A percentile compares a stretch with the other conserved stretches of the same genome.
These are phyloP conservation scores for Sturnus vulgaris DNA, from an alignment of 2,113 vertebrate species.

Conservation along the genomic window DNA sequence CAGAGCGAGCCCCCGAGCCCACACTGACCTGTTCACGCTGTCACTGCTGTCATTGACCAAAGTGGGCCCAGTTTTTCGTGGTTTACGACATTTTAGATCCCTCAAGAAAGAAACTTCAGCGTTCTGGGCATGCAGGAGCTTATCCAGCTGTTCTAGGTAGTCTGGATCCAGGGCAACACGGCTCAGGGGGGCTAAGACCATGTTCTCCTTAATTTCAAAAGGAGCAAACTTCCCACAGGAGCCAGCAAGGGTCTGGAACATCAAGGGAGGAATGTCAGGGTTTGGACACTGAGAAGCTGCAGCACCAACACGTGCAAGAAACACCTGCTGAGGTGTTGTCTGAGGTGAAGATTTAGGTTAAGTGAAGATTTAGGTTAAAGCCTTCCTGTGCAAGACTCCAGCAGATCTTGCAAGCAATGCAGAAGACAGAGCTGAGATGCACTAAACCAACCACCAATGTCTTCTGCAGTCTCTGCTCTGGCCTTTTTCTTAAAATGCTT, in stretches of 20 bases:
- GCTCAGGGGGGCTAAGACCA: slow-evolving; percentile 86
- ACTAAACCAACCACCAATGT: not conserved
- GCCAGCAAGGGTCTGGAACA: slow-evolving; percentile 85
- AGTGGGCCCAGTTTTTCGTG: slow-evolving; percentile 79
- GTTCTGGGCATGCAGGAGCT: slow-evolving; percentile 72
- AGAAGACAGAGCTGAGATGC: not conserved
- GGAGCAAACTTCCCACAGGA: slow-evolving; percentile 97
- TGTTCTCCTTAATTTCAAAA: slow-evolving; percentile 96
- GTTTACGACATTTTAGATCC: slow-evolving; percentile 79
- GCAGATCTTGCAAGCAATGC: not conserved
- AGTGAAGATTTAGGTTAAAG: not conserved
- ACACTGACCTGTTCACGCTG: slow-evolving; percentile 63
- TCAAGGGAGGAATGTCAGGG: not conserved
- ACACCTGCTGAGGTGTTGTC: not conserved
- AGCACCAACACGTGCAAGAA: not conserved
- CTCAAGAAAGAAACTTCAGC: slow-evolving; percentile 67
- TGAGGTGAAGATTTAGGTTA: not conserved
- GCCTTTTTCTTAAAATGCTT: not conserved
- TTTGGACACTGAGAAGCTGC: not conserved
- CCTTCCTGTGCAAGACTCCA: not conserved
- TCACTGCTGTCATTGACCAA: not conserved
- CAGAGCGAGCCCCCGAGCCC: fast-evolving
- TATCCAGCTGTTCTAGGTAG: slow-evolving; percentile 79
- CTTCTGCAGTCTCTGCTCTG: not conserved
- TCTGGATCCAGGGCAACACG: slow-evolving; percentile 80